These are phyloP conservation scores for Dryobota labecula DNA, from an alignment of 2,888 invertebrate genomes.

Conservation along the genomic window DNA sequence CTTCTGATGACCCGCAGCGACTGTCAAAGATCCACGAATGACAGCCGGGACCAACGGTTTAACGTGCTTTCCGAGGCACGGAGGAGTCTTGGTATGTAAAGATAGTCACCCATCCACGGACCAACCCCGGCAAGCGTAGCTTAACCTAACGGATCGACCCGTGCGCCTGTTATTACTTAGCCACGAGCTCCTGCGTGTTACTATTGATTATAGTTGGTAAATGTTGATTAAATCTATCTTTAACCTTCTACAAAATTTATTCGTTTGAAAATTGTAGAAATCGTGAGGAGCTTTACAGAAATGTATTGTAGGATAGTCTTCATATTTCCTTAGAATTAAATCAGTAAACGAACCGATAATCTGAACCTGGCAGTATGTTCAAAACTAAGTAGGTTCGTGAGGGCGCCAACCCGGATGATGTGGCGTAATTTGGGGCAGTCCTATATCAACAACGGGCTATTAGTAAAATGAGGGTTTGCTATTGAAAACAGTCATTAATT, in stretches of 20 bases:
- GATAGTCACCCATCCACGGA: no score
- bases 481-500: constrained; percentile 54
- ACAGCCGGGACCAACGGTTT: no score
- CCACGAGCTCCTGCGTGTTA: no score
- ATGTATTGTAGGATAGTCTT: not conserved
- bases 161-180: no score
- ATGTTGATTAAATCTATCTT: constrained; percentile 2
- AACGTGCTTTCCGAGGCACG: no score
- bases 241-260: not conserved
- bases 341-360: not conserved
- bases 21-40: no score
- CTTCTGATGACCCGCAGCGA: no score
- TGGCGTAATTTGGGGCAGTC: constrained; percentile 31
- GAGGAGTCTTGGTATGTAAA: no score
- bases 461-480: constrained; percentile 45
- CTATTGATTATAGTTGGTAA: not conserved
- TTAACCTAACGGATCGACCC: no score
- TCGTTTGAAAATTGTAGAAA: not conserved
- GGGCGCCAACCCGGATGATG: constrained; percentile 14
- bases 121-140: no score
- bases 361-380: not conserved
- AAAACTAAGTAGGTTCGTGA: constrained; percentile 10
- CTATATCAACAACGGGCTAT: constrained; percentile 42
- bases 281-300: not conserved
- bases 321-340: not conserved